Base-by-base conservation (phyloP, 2,888 invertebrate genomes). In the Drosophila pegasa region DNA sequence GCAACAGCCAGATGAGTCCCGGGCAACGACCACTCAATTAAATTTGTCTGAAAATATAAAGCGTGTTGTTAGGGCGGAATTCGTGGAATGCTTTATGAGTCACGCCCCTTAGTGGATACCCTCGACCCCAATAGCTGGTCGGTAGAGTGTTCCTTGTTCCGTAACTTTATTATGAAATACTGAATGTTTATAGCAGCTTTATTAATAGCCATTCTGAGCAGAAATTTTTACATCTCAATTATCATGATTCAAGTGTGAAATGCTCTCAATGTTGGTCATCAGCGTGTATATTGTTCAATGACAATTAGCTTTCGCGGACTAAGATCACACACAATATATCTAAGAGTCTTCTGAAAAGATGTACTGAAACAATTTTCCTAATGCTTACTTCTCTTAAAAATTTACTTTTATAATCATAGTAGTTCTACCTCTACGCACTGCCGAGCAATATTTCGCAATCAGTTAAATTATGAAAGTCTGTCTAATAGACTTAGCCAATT, bases 21-120 rank as follows among this genome's bases (percentile, higher is more conserved):
- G 56, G 43, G 71, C 71, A 71, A 64, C 71, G 73, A 75, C 73
- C 80, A 89, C 82, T 88, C 89, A 89, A 89, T 89, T 89, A 87
- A 82, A 78, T 82, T 80, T 87, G 62, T 76, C 75, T 87, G 77
- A 78, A 72, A 77, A 71, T 77, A 69, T 63, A 38, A 58, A 71
- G 52, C 50, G 41, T 60, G 43, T 47, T 37, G 35, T 37, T 14
- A 22, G 65, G 60, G 20, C 58, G 47, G 54, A 33, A 10, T 27
- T 40, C 47, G 54, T 31, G 55, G 54, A 41, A 41, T 57, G 40
- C 25, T 45, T 67, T 38, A 43, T 62, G 14, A 27, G 16, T 52
- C 33, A 47, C 27, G 20, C 27, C 9, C 20, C 27, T 9, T 8
- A 10, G 9, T 55, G 12, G 22, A 27, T 37, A 18, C 20, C 25